These are phyloP conservation scores for Hydroisotoma schaefferi DNA, from an alignment of 2,888 invertebrate species.

Conservation along the genomic window DNA sequence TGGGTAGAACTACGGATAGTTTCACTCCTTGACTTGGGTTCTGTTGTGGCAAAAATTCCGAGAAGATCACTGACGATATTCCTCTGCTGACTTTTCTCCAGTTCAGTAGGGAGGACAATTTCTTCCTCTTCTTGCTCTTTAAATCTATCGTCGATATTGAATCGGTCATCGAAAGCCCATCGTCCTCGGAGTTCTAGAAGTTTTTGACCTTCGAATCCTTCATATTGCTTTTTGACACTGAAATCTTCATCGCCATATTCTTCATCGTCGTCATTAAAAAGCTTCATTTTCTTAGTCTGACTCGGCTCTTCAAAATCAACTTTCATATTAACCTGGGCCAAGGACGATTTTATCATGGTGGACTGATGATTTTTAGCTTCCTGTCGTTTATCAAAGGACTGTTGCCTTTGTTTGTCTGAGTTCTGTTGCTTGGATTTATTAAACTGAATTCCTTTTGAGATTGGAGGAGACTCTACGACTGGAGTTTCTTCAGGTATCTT, in stretches of 20 bases:
- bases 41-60: conserved; percentile 21
- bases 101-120: conserved; percentile 4
- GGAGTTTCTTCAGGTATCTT: conserved; percentile 3
- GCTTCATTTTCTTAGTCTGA: conserved; percentile 18
- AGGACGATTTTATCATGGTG: conserved; percentile 30
- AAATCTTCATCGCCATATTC: conserved; percentile 21
- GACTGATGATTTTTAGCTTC: conserved; percentile 20
- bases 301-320: conserved; percentile 1
- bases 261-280: conserved; percentile 25
- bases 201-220: conserved; percentile 38
- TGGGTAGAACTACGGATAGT: too few relatives aligned
- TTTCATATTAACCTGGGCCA: conserved; percentile 21
- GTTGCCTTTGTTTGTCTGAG: conserved; percentile 38
- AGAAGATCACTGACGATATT: conserved; percentile 39
- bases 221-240: conserved; percentile 40
- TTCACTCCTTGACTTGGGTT: conserved; percentile 5
- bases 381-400: conserved; percentile 35
- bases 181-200: conserved; percentile 41
- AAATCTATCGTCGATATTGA: conserved; percentile 45
- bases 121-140: conserved; percentile 21
- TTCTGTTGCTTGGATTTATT: conserved; percentile 38
- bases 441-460: conserved; percentile 28
- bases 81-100: conserved; percentile 27
- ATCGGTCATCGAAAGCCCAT: conserved; percentile 39
- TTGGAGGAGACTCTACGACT: not conserved